Base-by-base conservation (phyloP, 2,797 vertebrate genomes). In the Sternarchorhynchus goeldii region DNA sequence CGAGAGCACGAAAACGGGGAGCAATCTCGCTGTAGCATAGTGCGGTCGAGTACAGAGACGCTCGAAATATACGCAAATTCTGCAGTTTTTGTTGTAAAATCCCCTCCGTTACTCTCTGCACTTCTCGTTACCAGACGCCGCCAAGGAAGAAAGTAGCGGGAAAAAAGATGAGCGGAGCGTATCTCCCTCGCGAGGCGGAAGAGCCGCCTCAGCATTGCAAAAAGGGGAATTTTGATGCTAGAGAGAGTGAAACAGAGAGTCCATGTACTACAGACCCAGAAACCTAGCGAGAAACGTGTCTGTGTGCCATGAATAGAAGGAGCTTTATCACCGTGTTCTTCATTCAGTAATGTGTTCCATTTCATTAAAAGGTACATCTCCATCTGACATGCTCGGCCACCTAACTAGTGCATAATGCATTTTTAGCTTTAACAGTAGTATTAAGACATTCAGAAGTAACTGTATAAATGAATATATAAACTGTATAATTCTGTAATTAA, bases 201-300 rank as follows among this genome's bases (percentile, higher is more conserved):
- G 5, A 60, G 71, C 36, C 36, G 20, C 20, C 57, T 73, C 71
- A 62, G 58, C 58, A 50, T 5, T 73, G 58, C 29, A 60, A 45
- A 12, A 62, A 25, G 31, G 57, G 36, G 1, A 14, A 14, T 16
- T 36, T 36, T 18, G 60, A 12, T 34, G 31, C 59, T 32, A 29
- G 32, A 64, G 1, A 36, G 31, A 18, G 31, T 36, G 17, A 34
- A 17, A 36, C 31, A 64, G 17, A 14, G 14, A 41, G 62, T 1
- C 31, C 50, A 50, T 59, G 58, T 29, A 62, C 69, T 72, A 72
- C 32, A 72, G 18, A 72, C 70, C 60, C 62, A 57, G 50, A 65
- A 78, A 45, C 34, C 50, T 57, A 65, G 34, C 14, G 14, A 34
- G 14, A 53, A n/a, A 50, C 59, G 29, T 71, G 53, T 76, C 6